Conservation (phyloP, 2,888 invertebrate species). For the Pollenia labialis region DNA sequence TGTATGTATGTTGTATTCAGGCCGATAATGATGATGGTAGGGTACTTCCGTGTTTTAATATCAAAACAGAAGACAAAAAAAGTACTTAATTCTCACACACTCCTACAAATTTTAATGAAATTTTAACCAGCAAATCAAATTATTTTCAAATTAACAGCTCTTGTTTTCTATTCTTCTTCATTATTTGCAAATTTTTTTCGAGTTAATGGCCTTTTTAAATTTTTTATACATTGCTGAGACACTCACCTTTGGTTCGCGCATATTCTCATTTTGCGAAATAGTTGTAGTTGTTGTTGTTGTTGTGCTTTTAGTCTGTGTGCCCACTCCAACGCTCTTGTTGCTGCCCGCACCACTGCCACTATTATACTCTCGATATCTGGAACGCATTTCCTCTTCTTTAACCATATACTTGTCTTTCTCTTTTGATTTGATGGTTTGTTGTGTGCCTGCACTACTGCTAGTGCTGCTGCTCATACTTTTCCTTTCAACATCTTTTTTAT, state of each 20-base stretch:
- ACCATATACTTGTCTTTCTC: conserved; percentile 84
- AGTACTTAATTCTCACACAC: neutral
- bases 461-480: conserved; percentile 82
- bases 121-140: conserved; percentile 48
- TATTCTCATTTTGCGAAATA: conserved; percentile 77
- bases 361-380: conserved; percentile 86
- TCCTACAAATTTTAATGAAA: conserved; percentile 11
- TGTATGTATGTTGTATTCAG: neutral
- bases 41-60: conserved; percentile 24
- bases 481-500: conserved; percentile 77
- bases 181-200: neutral
- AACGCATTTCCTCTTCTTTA: conserved; percentile 85
- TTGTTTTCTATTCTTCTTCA: conserved; percentile 66
- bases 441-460: conserved; percentile 81
- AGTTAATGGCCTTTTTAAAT: neutral
- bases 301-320: conserved; percentile 51
- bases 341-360: conserved; percentile 53
- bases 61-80: conserved; percentile 5
- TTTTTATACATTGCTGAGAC: neutral
- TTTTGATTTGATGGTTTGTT: conserved; percentile 71
- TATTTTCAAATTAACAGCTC: conserved; percentile 62
- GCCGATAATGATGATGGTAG: neutral
- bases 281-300: conserved; percentile 19
- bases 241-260: conserved; percentile 83
- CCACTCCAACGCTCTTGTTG: conserved; percentile 82